Evolutionary conservation across 2,888 invertebrate genomes (phyloP).

Genomic region (Dorcus hopei): DNA sequence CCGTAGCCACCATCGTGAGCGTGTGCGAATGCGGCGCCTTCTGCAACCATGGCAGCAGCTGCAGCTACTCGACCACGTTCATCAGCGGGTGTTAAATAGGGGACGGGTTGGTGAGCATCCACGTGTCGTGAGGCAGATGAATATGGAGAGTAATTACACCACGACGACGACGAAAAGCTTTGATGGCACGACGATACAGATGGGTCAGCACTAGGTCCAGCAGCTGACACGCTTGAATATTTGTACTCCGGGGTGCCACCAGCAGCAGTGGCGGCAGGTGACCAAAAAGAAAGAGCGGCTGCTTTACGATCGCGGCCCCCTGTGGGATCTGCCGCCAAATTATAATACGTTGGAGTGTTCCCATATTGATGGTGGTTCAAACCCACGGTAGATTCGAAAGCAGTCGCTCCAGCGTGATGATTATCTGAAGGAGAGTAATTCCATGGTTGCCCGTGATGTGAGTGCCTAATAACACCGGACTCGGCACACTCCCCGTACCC

Average conservation of each 20-base stretch:
- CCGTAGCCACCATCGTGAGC: slow-evolving; percentile 64
- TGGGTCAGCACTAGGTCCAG: slow-evolving; percentile 52
- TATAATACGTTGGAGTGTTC: slow-evolving; percentile 71
- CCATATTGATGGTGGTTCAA: slow-evolving; percentile 66
- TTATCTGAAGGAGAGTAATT: slow-evolving; percentile 66
- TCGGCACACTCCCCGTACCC: slow-evolving; percentile 55
- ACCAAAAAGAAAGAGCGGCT: slow-evolving; percentile 65
- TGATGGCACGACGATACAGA: slow-evolving; percentile 64
- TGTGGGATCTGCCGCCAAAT: slow-evolving; percentile 63
- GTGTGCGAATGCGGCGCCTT: slow-evolving; percentile 67
- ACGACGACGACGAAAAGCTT: slow-evolving; percentile 65
- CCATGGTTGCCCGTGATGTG: slow-evolving; percentile 65
- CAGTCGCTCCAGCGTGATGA: slow-evolving; percentile 51
- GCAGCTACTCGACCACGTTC: slow-evolving; percentile 64
- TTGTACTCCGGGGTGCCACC: slow-evolving; percentile 61
- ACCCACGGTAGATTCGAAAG: slow-evolving; percentile 60
- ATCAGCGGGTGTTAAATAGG: slow-evolving; percentile 68
- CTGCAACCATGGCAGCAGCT: slow-evolving; percentile 55
- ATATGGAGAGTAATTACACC: slow-evolving; percentile 70
- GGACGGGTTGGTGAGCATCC: slow-evolving; percentile 58
- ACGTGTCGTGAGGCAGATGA: slow-evolving; percentile 60
- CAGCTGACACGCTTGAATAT: slow-evolving; percentile 52
- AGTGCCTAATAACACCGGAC: slow-evolving; percentile 74
- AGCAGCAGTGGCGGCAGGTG: slow-evolving; percentile 56
- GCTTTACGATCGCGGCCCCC: slow-evolving; percentile 61